Conservation (phyloP, 2,797 vertebrate genomes). For the Manis crassicaudata region DNA sequence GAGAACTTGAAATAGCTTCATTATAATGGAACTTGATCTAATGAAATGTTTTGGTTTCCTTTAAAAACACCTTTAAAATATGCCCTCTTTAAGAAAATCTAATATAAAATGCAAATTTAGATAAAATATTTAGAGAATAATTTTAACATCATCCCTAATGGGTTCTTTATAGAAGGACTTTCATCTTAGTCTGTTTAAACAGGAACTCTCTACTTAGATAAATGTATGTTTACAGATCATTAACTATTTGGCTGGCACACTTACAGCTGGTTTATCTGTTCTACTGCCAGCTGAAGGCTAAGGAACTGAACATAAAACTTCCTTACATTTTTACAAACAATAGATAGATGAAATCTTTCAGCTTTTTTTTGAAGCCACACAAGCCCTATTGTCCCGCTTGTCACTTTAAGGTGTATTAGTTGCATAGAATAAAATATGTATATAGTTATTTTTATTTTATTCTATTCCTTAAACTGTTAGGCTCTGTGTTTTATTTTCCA, state of each 20-base stretch:
- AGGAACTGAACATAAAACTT: not conserved
- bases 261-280: not conserved
- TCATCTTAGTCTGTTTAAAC: not conserved
- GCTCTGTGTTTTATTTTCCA: not conserved
- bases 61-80: not conserved
- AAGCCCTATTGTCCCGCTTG: not conserved
- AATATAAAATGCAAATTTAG: not conserved
- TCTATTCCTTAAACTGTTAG: not conserved
- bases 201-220: not conserved
- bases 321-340: not conserved
- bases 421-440: not conserved
- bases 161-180: not conserved
- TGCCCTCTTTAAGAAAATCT: not conserved
- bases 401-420: not conserved
- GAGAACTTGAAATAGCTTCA: not conserved
- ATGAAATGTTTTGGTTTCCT: slow-evolving; percentile 27
- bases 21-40: not conserved
- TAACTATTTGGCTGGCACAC: not conserved
- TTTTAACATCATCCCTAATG: not conserved
- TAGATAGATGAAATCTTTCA: not conserved
- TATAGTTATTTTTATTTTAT: not conserved
- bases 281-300: not conserved
- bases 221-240: slow-evolving; percentile 27
- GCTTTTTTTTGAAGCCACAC: not conserved
- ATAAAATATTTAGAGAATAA: slow-evolving; percentile 45